Conservation (phyloP, 2,888 invertebrate species). For the Torymus tubicola region DNA sequence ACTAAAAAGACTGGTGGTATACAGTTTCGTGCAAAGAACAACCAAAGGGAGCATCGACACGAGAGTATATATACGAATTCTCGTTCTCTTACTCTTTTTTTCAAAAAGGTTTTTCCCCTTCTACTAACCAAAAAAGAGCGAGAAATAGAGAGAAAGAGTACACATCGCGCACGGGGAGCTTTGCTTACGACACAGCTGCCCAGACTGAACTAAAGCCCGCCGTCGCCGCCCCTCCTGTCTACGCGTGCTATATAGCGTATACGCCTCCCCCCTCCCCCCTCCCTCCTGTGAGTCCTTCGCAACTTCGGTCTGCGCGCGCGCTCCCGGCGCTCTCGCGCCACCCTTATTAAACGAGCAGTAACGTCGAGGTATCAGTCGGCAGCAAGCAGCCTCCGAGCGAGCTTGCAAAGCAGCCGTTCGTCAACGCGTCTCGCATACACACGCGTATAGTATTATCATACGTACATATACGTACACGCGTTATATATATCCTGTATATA, state of each 20-base stretch:
- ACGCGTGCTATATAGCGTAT: no score
- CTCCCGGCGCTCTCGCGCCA: constrained; percentile 27
- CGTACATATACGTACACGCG: no score
- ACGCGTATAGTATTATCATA: no score
- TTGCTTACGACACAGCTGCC: no score
- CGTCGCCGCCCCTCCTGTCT: no score
- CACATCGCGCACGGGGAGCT: no score
- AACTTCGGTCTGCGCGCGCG: constrained; percentile 24
- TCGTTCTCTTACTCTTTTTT: background rate
- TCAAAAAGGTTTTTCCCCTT: background rate
- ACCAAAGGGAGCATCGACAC: background rate
- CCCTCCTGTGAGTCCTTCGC: background rate
- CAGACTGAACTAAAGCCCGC: no score
- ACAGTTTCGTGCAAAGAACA: background rate
- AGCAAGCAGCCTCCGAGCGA: constrained; percentile 52
- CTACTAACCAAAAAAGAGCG: no score
- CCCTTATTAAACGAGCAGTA: constrained; percentile 60
- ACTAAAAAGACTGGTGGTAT: background rate
- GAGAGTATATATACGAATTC: no score
- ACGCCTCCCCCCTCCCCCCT: background rate
- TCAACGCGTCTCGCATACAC: background rate
- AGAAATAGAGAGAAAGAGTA: no score
- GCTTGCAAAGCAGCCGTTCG: constrained; percentile 13
- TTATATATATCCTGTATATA: no score
- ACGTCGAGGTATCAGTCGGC: constrained; percentile 60